Base-by-base conservation (phyloP, 2,797 vertebrate genomes). In the Enteromius thamalakanensis region DNA sequence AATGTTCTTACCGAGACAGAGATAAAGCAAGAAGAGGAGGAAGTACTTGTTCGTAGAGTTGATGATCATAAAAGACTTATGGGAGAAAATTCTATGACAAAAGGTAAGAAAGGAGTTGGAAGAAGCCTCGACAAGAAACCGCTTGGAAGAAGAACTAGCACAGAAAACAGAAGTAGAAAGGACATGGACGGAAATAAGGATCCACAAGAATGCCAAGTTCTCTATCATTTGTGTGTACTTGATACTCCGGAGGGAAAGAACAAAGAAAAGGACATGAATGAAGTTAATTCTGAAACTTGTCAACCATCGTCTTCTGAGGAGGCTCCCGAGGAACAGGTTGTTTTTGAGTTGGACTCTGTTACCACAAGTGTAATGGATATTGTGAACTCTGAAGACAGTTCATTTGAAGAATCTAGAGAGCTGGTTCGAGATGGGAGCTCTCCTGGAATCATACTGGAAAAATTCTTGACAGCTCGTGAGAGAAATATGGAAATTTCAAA, bases 21-120 rank as follows among this genome's bases (percentile, higher is more conserved):
- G 14, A 88, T 95, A 77, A 95, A 95, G 85, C 91, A 94, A 68
- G 94, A 95, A 69, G 91, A 94, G 60, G 92, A 93, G 77, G 94
- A 95, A 88, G 62, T 91, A 1, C 47, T 90, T 34, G 90, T 94
- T 37, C 76, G 81, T n/a, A 84, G 23, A 71, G 34, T 12, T 47
- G 62, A 55, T 34, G 82, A 86, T 71, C 84, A 32, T 42, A 76
- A 49, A 26, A 90, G 60, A 81, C 76, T 32, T 47, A 29, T 47
- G 9, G 34, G 17, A 67, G 47, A 4, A 6, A 87, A 55, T 34
- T 87, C 58, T 70, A 53, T 53, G 53, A n/a, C 60, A 6, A 87
- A 69, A 68, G 75, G 79, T 23, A 85, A 86, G 47, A 87, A 87
- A 87, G 81, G 70, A 14, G 69, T 67, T 64, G 78, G 42, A 62